Base-by-base conservation (phyloP, 1,140 invertebrate species). In the Scaptodrosophila lebanonensis region DNA sequence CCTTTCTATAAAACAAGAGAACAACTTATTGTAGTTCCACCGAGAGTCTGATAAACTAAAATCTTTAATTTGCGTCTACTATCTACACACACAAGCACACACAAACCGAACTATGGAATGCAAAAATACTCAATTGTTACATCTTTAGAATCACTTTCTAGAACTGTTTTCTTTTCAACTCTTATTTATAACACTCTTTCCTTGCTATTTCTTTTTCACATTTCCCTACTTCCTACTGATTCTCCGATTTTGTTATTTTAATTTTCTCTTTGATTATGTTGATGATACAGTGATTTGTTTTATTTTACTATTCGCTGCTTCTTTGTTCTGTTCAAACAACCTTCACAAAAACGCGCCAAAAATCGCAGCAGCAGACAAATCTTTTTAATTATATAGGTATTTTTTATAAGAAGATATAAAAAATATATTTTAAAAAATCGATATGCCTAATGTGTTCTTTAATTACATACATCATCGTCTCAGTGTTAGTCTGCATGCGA, bases 1-100 rank as follows among this genome's bases (percentile, higher is more conserved):
- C 25, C 2, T 6, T 9, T 11, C 40, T 51, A 51, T 66, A 64
- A 62, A 57, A 50, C 62, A 71, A 65, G 66, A 75, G 75, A 82
- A 82, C 75, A 76, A 85, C 73, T 64, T 57, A 60, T 71, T 64
- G 83, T 82, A 83, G 77, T 85, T 85, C 83, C 76, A 85, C 66
- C 77, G 83, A 85, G 83, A 85, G 83, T 85, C 83, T 85, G 83
- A 85, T 85, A 72, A 69, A 83, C 76, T 82, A 82, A 79, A 69
- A 36, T 44, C 42, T 13, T 38, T 58, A 64, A 65, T 53, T 32
- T 27, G 18, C 13, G 15, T n/a, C n/a, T n/a, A n/a, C n/a, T n/a
- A 29, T 20, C 43, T 57, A 39, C 36, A 58, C 63, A 73, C 61
- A 35, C 56, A 30, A 49, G 27, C 52, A 36, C 39, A 40, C 45